Evolutionary conservation across 2,888 invertebrate species (phyloP), one percentile per base, ranked within the genome.

Genomic region (Torymus auratus): DNA sequence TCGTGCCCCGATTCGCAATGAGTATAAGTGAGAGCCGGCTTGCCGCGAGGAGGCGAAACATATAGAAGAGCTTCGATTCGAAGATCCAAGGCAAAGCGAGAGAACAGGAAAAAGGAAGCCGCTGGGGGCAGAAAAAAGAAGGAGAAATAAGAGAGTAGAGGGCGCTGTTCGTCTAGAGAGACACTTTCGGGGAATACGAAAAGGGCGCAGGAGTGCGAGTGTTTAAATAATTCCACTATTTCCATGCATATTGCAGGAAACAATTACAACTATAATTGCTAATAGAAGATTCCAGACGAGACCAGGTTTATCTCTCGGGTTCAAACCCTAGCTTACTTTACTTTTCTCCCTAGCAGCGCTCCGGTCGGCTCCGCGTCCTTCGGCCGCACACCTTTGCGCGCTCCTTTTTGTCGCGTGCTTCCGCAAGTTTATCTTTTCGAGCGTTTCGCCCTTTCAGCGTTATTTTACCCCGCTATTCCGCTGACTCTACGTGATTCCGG

Each of bases 261-360:
- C 90, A 90, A 91, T 90, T 90, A 90, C 91, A 90, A 89, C 88
- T 90, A 89, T 90, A 91, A 91, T 90, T 90, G 90, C 89, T 90
- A 90, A 90, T 90, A 90, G 90, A 91, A 90, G 90, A 90, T 89
- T 90, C 89, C 89, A 89, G 89, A 88, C 90, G 89, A 89, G 88
- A 87, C 87, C 86, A 88, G 89, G 88, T 90, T 90, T 91, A 91
- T 90, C 90, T 89, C 86, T 2, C 84, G 86, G 85, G 85, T 86
- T 86, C 85, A 86, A 87, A 86, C 83, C 85, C 84, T 50, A 83
- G 79, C 85, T 85, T 84, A 83, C 85, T 79, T 83, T 83, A 80
- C 84, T 83, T 82, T 80, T 83, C 83, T 78, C 65, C 83, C 83
- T 80, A 72, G 82, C 83, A 68, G 82, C 72, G 82, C 83, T 83